phyloP scores from a whole-genome alignment of 2,113 vertebrate genomes.

The Planiliza haematocheilus region DNA sequence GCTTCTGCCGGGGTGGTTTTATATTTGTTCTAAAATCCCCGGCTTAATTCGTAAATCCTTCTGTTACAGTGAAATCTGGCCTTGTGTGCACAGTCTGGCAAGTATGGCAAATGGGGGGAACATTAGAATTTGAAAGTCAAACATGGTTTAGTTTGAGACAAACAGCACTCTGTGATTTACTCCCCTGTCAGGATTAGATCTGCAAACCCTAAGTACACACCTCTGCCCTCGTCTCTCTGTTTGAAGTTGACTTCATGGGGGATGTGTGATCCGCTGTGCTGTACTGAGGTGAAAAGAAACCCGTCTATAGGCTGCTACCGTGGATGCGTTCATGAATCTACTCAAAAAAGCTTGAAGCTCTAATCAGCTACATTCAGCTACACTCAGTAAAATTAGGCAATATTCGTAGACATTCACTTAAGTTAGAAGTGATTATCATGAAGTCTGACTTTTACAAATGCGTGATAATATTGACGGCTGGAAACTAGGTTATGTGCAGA shows the following conservation, averaged over 20 bases:
- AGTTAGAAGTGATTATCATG: constrained; percentile 1
- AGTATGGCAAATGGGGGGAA: constrained; percentile 63
- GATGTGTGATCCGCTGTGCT: constrained; percentile 53
- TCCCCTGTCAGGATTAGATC: constrained; percentile 66
- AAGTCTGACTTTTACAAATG: neutral
- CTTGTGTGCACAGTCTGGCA: constrained; percentile 66
- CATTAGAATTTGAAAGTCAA: constrained; percentile 72
- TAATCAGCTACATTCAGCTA: constrained; percentile 9
- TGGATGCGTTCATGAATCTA: constrained; percentile 22
- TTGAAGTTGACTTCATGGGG: constrained; percentile 57
- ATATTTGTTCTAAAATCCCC: constrained; percentile 76
- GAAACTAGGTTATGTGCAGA: neutral
- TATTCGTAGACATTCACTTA: neutral
- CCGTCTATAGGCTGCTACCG: constrained; percentile 27
- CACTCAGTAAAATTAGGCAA: constrained; percentile 5
- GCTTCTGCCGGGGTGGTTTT: constrained; percentile 69
- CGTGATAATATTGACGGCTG: neutral
- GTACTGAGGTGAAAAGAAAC: constrained; percentile 30
- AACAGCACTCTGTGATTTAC: constrained; percentile 48
- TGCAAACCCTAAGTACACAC: constrained; percentile 57
- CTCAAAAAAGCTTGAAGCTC: neutral
- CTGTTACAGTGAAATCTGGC: constrained; percentile 66
- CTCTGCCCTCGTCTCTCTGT: constrained; percentile 51
- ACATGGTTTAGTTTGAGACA: constrained; percentile 65
- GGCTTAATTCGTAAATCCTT: constrained; percentile 76